Conservation (phyloP, 2,888 invertebrate species). For the Eupithecia vulgata region DNA sequence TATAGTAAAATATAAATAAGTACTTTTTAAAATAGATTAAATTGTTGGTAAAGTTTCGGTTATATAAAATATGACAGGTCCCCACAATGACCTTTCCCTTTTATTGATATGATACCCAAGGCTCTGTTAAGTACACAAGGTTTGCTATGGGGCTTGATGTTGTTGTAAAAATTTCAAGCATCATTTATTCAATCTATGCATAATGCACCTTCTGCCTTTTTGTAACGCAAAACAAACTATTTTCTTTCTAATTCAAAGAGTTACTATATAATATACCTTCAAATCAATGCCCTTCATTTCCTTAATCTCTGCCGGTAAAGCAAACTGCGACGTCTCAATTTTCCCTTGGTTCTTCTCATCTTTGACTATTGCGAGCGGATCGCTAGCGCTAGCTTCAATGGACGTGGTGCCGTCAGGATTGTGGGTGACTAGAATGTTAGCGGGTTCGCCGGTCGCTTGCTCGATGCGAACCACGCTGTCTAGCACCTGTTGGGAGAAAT, state of each 20-base stretch:
- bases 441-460: constrained; percentile 79
- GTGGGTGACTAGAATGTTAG: constrained; percentile 80
- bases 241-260: too few relatives aligned
- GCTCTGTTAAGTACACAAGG: too few relatives aligned
- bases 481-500: constrained; percentile 65
- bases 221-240: neutral
- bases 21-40: too few relatives aligned
- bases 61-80: too few relatives aligned
- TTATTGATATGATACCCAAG: too few relatives aligned
- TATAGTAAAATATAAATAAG: too few relatives aligned
- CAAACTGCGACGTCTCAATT: constrained; percentile 77
- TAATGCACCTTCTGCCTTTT: neutral
- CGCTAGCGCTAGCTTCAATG: constrained; percentile 76
- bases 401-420: constrained; percentile 81
- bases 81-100: too few relatives aligned
- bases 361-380: constrained; percentile 77
- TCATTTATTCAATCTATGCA: neutral
- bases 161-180: neutral
- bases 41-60: too few relatives aligned
- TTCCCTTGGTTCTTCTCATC: constrained; percentile 80
- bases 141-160: neutral
- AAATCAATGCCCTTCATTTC: constrained; percentile 79
- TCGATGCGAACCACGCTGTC: constrained; percentile 82
- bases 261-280: constrained; percentile 59
- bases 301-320: constrained; percentile 78